Base-by-base conservation (phyloP, 2,888 invertebrate species). In the Folsomia candida region DNA sequence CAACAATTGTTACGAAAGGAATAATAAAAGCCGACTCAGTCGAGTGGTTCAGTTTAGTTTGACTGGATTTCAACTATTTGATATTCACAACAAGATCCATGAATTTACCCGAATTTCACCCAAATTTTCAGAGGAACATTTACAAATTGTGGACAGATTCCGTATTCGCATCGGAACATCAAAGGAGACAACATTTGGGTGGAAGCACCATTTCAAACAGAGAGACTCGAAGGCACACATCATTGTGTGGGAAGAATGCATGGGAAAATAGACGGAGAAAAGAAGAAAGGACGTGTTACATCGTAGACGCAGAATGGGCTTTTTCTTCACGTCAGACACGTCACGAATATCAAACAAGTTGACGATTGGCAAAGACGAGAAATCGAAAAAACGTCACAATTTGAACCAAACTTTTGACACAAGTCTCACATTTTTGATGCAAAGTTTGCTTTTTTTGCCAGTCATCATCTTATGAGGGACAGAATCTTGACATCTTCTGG, bases 231-330 rank as follows among this genome's bases (percentile, higher is more conserved):
- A n/a, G n/a, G n/a, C n/a, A n/a, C n/a, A n/a, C n/a, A n/a, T n/a
- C n/a, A n/a, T n/a, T n/a, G n/a, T n/a, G n/a, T n/a, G 29, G 37
- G 25, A 63, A 51, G 47, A 51, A 63, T 27, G 51, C n/a, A 51
- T 54, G 51, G 20, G 37, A 27, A 51, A 51, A 64, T 26, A 47
- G 26, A 51, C 20, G 24, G 25, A 51, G 51, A 54, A 51, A 65
- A 51, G 51, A 65, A 65, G 54, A 51, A 24, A 51, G 51, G 65
- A 65, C 51, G 28, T 51, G 37, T 37, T 37, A 37, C 37, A 37
- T 37, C 37, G 14, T 37, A 37, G 37, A 37, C 37, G 37, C n/a
- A 54, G 26, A 65, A 65, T 65, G 51, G 65, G 54, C 54, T 67
- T 58, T 61, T 51, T 62, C 24, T 60, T 60, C 54, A 51, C 29